These are phyloP conservation scores for Archips crataeganus DNA, from an alignment of 2,888 invertebrate genomes.

Conservation along the genomic window DNA sequence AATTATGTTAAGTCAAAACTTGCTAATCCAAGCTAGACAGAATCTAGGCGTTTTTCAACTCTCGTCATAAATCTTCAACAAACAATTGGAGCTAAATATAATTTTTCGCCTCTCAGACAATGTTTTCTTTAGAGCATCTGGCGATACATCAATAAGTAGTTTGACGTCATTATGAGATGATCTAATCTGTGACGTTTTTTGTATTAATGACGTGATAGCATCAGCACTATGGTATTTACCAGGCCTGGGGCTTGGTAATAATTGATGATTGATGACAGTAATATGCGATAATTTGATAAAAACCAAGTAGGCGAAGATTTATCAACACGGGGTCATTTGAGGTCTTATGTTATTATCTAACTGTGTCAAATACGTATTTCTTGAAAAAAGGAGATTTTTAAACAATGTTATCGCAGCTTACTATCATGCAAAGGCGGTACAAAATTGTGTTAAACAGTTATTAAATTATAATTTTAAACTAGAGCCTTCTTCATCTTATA, in stretches of 20 bases:
- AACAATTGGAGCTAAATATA: constrained; percentile 16
- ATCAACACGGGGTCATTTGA: constrained; percentile 5
- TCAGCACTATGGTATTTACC: constrained; percentile 21
- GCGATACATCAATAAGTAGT: constrained; percentile 45
- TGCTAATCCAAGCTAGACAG: neutral
- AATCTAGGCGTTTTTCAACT: neutral
- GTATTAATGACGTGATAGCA: constrained; percentile 27
- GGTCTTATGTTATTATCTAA: constrained; percentile 20
- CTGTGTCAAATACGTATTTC: neutral
- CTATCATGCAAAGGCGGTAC: neutral
- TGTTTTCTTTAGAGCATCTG: constrained; percentile 70
- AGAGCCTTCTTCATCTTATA: neutral
- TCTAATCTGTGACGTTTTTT: constrained; percentile 44
- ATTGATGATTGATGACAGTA: constrained; percentile 15
- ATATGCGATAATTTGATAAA: neutral
- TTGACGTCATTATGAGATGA: constrained; percentile 58
- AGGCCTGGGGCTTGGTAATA: neutral
- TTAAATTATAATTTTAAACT: neutral
- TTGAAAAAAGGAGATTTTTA: neutral
- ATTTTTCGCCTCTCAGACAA: constrained; percentile 34
- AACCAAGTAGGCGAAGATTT: neutral
- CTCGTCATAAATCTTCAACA: constrained; percentile 5
- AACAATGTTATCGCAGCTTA: neutral
- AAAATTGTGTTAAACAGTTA: neutral
- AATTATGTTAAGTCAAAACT: neutral